phyloP scores from a whole-genome alignment of 2,113 vertebrate genomes.

The Carettochelys insculpta region DNA sequence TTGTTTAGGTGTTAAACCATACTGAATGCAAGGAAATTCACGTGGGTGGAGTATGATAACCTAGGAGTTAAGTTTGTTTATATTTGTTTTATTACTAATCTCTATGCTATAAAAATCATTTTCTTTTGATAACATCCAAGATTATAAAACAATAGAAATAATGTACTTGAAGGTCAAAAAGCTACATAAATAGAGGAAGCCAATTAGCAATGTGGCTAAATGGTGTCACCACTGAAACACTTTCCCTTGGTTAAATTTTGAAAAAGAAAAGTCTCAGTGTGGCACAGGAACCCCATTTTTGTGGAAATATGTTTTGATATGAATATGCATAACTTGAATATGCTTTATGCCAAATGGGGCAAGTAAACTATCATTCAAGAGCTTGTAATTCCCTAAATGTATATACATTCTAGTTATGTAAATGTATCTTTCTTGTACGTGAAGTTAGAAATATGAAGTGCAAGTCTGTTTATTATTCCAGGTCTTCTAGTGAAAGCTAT shows the following conservation, averaged over 20 bases:
- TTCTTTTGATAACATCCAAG: conserved; percentile 73
- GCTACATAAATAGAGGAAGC: conserved; percentile 77
- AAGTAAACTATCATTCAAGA: too few relatives aligned
- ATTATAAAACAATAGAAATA: conserved; percentile 77
- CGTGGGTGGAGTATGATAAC: conserved; percentile 50
- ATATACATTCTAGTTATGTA: too few relatives aligned
- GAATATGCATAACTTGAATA: too few relatives aligned
- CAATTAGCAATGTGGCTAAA: conserved; percentile 72
- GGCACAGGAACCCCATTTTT: too few relatives aligned
- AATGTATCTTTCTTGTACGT: too few relatives aligned
- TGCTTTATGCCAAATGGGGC: too few relatives aligned
- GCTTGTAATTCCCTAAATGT: too few relatives aligned
- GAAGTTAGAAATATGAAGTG: too few relatives aligned
- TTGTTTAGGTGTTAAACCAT: conserved; percentile 62
- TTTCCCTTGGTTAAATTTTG: background rate
- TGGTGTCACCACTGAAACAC: conserved; percentile 40
- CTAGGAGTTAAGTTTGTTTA: conserved; percentile 61
- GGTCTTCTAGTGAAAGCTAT: too few relatives aligned
- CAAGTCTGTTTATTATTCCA: too few relatives aligned
- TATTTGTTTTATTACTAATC: conserved; percentile 68
- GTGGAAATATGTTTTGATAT: too few relatives aligned
- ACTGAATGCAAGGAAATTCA: conserved; percentile 72
- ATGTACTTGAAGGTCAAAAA: conserved; percentile 70
- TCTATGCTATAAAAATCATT: conserved; percentile 63
- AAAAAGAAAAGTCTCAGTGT: background rate